These are phyloP conservation scores for Alectoris magna DNA, from an alignment of 2,797 vertebrate species.

Conservation along the genomic window DNA sequence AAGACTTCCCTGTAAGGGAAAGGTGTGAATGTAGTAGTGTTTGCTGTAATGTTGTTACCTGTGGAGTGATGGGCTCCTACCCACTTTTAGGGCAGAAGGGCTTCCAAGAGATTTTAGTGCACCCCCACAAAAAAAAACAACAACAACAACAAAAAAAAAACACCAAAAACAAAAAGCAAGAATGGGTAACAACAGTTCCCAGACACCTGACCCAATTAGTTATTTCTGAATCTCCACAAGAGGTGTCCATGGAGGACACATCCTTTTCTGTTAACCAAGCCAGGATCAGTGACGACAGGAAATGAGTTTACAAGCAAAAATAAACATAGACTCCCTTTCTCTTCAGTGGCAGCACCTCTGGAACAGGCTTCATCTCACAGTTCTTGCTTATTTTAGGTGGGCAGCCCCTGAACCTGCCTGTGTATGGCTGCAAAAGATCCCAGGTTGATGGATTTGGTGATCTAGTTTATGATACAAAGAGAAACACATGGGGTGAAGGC, in stretches of 20 bases:
- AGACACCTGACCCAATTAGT: background rate
- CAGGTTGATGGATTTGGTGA: background rate
- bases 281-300: background rate
- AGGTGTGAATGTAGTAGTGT: background rate
- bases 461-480: background rate
- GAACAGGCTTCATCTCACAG: background rate
- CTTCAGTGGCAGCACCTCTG: background rate
- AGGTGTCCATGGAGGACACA: background rate
- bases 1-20: too few species aligned
- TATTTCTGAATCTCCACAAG: background rate
- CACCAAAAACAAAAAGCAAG: too few species aligned
- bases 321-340: background rate
- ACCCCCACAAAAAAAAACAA: background rate
- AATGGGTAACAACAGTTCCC: background rate
- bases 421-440: background rate
- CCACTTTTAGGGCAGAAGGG: background rate
- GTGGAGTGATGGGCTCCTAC: background rate
- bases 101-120: background rate
- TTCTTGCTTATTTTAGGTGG: background rate
- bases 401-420: background rate
- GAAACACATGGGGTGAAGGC: rapidly evolving
- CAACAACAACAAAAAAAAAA: too few species aligned
- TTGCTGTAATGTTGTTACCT: background rate
- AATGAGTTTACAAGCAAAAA: background rate
- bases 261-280: background rate